A percentile compares a stretch with the other conserved stretches of the same genome.
Conservation (phyloP, 64 coral and sea anemone genomes). For the Porites australiensis region DNA sequence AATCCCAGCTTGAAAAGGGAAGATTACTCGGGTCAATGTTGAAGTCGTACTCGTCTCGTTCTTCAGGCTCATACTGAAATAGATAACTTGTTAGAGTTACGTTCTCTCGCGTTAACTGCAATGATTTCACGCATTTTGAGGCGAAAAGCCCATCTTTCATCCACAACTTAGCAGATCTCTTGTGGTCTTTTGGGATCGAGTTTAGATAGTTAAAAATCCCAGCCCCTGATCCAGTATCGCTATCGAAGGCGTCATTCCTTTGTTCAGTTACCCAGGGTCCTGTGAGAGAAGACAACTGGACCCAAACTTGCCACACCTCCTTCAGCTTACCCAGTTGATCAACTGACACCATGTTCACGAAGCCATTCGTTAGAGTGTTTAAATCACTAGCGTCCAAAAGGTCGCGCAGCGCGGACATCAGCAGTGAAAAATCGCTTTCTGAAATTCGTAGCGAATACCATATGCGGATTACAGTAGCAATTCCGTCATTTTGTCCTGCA, state of each 20-base stretch:
- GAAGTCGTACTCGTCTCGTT: background rate
- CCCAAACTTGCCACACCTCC: constrained; percentile 22
- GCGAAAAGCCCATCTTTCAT: background rate
- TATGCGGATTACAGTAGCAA: constrained; percentile 7
- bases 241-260: background rate
- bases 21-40: background rate
- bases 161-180: background rate
- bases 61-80: background rate
- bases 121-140: background rate
- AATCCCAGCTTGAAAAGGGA: background rate
- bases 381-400: background rate
- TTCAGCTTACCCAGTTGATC: background rate
- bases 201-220: background rate
- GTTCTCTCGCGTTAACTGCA: background rate
- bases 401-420: constrained; percentile 1
- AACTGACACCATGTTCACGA: background rate
- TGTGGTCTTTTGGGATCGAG: constrained; percentile 13
- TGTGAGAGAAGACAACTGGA: background rate
- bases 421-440: constrained; percentile 1
- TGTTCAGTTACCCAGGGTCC: background rate
- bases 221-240: background rate
- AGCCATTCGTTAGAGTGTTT: background rate
- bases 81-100: background rate
- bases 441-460: constrained; percentile 49
- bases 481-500: background rate